phyloP scores from a whole-genome alignment of 2,797 vertebrate genomes.

The Cossypha heuglini region DNA sequence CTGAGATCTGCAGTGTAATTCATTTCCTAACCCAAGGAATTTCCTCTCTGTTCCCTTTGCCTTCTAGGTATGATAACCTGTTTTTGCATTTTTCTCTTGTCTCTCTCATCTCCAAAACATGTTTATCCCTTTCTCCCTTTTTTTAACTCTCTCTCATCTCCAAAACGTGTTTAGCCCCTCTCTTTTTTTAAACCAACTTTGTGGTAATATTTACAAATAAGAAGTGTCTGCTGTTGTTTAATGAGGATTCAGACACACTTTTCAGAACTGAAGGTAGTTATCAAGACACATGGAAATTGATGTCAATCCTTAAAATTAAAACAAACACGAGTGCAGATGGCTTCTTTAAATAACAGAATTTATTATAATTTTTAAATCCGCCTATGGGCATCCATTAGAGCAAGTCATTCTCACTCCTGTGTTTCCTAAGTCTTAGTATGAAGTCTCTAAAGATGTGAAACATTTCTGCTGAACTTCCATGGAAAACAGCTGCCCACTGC shows the following conservation, averaged over 20 bases:
- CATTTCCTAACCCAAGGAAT: not conserved
- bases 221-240: not conserved
- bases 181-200: not conserved
- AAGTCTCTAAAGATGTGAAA: not conserved
- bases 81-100: not conserved
- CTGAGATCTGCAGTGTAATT: not conserved
- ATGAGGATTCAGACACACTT: not conserved
- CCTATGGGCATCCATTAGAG: not conserved
- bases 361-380: not conserved
- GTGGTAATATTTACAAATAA: not conserved
- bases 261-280: not conserved
- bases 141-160: not conserved
- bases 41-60: not conserved
- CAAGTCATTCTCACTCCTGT: not conserved
- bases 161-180: not conserved
- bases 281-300: not conserved
- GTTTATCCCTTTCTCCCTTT: not conserved
- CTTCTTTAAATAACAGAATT: constrained; percentile 5
- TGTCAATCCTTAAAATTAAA: not conserved
- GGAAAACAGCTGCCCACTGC: not conserved
- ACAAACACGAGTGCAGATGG: not conserved
- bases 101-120: not conserved
- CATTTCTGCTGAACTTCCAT: not conserved
- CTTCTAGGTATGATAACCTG: not conserved
- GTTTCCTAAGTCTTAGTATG: not conserved